phyloP scores from a whole-genome alignment of 2,113 vertebrate species.

The Laterallus jamaicensis region DNA sequence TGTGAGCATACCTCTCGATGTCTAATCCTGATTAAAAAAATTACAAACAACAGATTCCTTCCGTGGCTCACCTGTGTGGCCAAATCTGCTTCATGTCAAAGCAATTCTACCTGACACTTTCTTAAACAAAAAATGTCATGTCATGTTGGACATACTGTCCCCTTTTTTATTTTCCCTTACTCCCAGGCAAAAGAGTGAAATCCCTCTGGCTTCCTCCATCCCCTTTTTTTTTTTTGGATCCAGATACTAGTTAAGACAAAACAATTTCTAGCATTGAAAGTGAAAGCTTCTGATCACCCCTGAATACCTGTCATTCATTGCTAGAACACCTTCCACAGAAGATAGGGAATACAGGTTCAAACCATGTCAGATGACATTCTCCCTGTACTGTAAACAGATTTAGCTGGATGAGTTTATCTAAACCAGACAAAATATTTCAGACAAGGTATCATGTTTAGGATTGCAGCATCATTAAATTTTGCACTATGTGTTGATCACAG shows the following conservation, averaged over 20 bases:
- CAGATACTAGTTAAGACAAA: not conserved
- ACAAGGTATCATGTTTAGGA: not conserved
- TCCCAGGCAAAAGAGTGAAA: not conserved
- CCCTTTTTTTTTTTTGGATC: not conserved
- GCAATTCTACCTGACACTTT: not conserved
- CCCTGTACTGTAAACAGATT: not conserved
- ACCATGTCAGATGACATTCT: not conserved
- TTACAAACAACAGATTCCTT: not conserved
- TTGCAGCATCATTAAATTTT: not conserved
- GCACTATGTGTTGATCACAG: not conserved
- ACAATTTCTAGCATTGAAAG: not conserved
- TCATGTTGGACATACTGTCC: not conserved
- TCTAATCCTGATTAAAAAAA: not conserved
- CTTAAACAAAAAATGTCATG: not conserved
- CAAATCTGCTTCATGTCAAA: not conserved
- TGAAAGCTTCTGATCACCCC: not conserved
- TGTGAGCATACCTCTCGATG: not conserved
- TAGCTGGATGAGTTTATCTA: not conserved
- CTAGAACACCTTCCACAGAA: not conserved
- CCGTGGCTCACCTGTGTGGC: not conserved
- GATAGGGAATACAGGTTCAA: not conserved
- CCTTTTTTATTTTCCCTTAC: not conserved
- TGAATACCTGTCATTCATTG: not conserved
- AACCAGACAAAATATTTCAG: not conserved
- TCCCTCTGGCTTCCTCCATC: not conserved